Base-by-base conservation (phyloP, 2,888 invertebrate species). In the Eremobia ochroleuca region DNA sequence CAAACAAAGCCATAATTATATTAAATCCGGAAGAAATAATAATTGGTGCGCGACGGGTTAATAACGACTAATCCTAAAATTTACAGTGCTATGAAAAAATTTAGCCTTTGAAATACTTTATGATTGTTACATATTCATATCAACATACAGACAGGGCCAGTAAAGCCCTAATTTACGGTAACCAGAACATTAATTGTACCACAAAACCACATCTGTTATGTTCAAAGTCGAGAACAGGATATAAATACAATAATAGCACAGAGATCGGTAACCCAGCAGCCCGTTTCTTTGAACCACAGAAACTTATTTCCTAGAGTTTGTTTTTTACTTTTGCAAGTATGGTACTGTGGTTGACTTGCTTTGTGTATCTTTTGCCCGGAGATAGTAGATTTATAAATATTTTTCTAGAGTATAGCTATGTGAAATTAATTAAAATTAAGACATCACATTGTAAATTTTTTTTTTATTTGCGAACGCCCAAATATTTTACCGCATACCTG, bases 281-380 rank as follows among this genome's bases (percentile, higher is more conserved):
- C n/a, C 43, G 34, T 67, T 49, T 68, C 68, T 77, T 72, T 59
- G 62, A 69, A 74, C 71, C 72, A 66, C 78, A 69, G 55, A 66
- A 83, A 72, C 65, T 66, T 74, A 77, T 83, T 74, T 77, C 61
- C 25, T 6, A 2, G 43, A 15, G 3, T 70, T 52, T 28, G 1
- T 61, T 74, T 77, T 85, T 74, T 82, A 43, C 65, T 70, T 31
- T 74, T 81, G 11, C 9, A 43, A 43, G 52, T 61, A 34, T 46
- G 9, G 18, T 11, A 61, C 31, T 70, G 62, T 34, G 37, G 58
- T 61, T 55, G 25, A 71, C 43, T 71, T 55, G 71, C 62, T 85
- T 74, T 71, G 68, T 74, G 43, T 61, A 58, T 66, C 40, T 64
- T 82, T 77, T 78, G 2, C n/a, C 49, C 25, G 37, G n/a, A 70